phyloP scores from a whole-genome alignment of 2,113 vertebrate genomes.

The Ploceus nigricollis region DNA sequence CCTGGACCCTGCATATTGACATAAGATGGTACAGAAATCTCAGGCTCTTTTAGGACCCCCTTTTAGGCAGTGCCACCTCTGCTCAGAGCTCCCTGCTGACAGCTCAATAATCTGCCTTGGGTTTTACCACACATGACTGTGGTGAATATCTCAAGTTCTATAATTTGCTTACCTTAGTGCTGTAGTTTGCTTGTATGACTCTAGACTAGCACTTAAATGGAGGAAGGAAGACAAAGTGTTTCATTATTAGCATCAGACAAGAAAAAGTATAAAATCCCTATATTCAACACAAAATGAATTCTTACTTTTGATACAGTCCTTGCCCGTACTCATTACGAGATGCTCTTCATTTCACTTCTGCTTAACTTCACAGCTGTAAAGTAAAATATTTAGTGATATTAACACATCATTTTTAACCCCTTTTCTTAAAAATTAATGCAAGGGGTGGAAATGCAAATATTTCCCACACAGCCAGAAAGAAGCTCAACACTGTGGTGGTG shows the following conservation, averaged over 20 bases:
- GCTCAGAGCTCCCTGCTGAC: neutral
- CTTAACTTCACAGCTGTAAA: neutral
- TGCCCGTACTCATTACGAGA: neutral
- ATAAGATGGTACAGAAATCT: neutral
- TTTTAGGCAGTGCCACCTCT: neutral
- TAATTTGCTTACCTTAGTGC: neutral
- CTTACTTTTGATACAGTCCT: neutral
- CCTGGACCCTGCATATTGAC: neutral
- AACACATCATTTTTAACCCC: neutral
- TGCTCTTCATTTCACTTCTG: neutral
- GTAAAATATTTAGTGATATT: neutral
- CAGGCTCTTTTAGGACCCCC: neutral
- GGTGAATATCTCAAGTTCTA: neutral
- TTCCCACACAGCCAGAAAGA: neutral
- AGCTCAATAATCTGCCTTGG: neutral
- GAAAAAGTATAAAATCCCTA: neutral
- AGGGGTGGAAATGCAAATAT: neutral
- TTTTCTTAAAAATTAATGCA: neutral
- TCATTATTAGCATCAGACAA: neutral
- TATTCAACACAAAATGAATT: neutral
- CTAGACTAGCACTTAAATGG: neutral
- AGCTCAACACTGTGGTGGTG: neutral
- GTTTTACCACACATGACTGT: neutral
- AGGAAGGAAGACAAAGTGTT: neutral
- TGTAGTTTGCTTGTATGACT: neutral